Conservation (phyloP, 1,140 invertebrate species). For the Bombus ignitus region DNA sequence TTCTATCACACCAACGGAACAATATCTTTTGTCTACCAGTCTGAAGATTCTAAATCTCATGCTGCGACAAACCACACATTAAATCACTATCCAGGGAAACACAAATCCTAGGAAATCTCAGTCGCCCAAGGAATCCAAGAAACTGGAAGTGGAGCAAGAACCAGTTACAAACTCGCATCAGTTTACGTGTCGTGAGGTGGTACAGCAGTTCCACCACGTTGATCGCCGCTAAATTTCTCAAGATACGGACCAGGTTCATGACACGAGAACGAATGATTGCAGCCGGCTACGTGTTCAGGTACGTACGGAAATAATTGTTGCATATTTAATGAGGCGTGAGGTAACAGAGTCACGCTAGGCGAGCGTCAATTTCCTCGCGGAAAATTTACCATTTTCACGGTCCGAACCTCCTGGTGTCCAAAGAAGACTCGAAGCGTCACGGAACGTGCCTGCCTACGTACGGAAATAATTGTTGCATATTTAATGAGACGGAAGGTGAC, state of each 20-base stretch:
- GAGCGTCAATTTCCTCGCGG: slow-evolving; percentile 59
- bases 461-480: slow-evolving; percentile 74
- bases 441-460: slow-evolving; percentile 54
- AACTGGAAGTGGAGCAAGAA: not conserved
- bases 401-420: not conserved
- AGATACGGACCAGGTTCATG: not conserved
- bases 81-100: not conserved
- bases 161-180: not conserved
- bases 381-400: slow-evolving; percentile 63
- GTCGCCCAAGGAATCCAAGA: not conserved
- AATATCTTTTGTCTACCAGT: not conserved
- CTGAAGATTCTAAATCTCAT: not conserved
- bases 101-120: not conserved
- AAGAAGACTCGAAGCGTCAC: slow-evolving; percentile 58
- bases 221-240: slow-evolving; percentile 16
- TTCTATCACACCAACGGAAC: no score
- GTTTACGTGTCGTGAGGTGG: not conserved
- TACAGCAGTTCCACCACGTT: not conserved
- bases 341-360: slow-evolving; percentile 43
- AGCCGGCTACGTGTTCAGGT: slow-evolving; percentile 44
- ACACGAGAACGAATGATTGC: slow-evolving; percentile 22
- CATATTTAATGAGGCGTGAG: slow-evolving; percentile 68
- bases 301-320: slow-evolving; percentile 71
- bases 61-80: not conserved
- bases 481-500: slow-evolving; percentile 63